Base-by-base conservation (phyloP, 2,888 invertebrate genomes). In the Himalopsyche japonica region DNA sequence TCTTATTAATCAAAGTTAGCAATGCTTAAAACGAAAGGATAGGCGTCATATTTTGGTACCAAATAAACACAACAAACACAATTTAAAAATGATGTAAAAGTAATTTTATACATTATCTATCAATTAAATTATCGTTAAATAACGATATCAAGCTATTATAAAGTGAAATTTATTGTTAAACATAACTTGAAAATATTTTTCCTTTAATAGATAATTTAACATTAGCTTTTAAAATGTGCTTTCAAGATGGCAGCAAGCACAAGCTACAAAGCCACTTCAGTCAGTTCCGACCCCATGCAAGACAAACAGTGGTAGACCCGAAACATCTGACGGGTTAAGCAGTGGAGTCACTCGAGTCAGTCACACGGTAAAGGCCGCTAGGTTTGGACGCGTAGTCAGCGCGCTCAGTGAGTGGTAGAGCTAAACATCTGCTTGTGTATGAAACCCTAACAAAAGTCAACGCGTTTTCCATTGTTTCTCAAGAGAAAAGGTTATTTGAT, bases 361-460 rank as follows among this genome's bases (percentile, higher is more conserved):
- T 86, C 84, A 78, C 34, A 70, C 86, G 84, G 80, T 78, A 70
- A 81, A 76, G 80, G 76, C 57, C 49, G 70, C 76, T 77, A 82
- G 77, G 64, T 76, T 64, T 47, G 80, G 80, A 77, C 84, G 84
- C 43, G 32, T 43, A 24, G 32, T 48, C n/a, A 24, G 43, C 76
- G 79, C 76, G 79, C 77, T 64, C 79, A 43, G 82, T 57, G 81
- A 82, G 77, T 77, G 79, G 30, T 64, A 76, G 64, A 24, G 70
- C 77, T 57, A 79, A 43, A 84, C 84, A 84, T 81, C 84, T 84
- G 84, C 84, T 48, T 79, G 82, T 81, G 78, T 77, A 70, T 78
- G 77, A 77, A 20, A 43, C 37, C 43, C 34, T 43, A 43, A 43
- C 77, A 77, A 34, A 43, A 34, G 77, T 77, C 34, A 15, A 34